Percentiles rank a stretch among this genome's conserved stretches.
Evolutionary conservation across 2,113 vertebrate species (phyloP).

Genomic region (Chroicocephalus ridibundus): DNA sequence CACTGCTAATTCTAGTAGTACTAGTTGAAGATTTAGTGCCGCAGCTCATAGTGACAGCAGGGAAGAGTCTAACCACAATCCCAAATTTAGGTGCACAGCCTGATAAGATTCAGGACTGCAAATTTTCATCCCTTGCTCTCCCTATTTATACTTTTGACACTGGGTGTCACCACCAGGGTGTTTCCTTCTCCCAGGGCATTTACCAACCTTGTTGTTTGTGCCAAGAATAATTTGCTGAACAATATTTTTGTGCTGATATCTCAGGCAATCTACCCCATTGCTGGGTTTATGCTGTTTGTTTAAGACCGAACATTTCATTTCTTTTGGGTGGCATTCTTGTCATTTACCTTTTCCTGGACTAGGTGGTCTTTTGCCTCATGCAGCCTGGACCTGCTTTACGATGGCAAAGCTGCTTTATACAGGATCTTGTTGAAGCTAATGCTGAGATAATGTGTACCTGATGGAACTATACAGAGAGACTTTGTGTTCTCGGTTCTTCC

Average conservation of each 20-base stretch:
- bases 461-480: background rate
- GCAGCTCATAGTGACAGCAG: constrained; percentile 54
- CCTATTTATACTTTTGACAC: constrained; percentile 50
- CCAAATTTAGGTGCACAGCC: constrained; percentile 47
- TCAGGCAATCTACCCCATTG: background rate
- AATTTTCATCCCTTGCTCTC: background rate
- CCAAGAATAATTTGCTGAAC: constrained; percentile 70
- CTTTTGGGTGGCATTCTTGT: background rate
- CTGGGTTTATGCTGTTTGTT: background rate
- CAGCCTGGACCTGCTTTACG: background rate
- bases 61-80: background rate
- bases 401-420: background rate
- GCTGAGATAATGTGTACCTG: background rate
- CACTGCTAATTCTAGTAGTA: background rate
- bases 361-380: background rate
- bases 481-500: background rate
- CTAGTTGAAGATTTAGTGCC: constrained; percentile 35
- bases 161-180: constrained; percentile 68
- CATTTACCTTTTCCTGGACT: background rate
- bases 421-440: background rate
- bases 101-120: constrained; percentile 52
- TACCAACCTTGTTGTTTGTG: constrained; percentile 65
- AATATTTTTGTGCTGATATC: constrained; percentile 45
- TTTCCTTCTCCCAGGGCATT: constrained; percentile 67
- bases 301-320: background rate